Evolutionary conservation across 2,113 vertebrate species (phyloP), one percentile per base, ranked within the genome.

Genomic region (Cyprichromis sp.): DNA sequence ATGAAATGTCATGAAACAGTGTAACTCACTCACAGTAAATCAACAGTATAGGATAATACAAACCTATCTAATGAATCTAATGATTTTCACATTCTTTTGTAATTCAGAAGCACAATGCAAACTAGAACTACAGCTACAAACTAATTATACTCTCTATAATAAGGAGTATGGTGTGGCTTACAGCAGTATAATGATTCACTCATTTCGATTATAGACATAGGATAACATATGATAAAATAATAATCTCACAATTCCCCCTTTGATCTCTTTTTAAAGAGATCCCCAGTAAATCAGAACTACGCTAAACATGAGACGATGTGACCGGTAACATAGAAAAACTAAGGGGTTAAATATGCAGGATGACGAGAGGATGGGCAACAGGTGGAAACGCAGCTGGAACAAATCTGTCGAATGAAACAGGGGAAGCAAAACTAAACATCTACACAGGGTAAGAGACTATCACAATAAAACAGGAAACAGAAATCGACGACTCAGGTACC

Each of bases 401-500:
- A 34, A 63, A 36, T 63, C 59, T 63, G 16, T 36, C 59, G 5
- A 36, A 63, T 63, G 3, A 63, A 63, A 36, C 17, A 34, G 59
- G 9, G 16, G 59, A 63, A 34, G 29, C 59, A 34, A 63, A 63
- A 63, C 59, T 63, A 63, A 63, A 63, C 16, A 34, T 63, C 9
- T 34, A 34, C 57, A 61, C 2, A 0, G 29, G 29, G 29, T 19
- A 2, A 34, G 59, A 63, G 4, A 63, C 29, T 63, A 63, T 63
- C 29, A 63, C 16, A 63, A 63, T 63, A 34, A 63, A 63, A 19
- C 59, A 61, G 59, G 59, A 61, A 1, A 61, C 16, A 61, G 29
- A 61, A 9, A 61, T 57, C 0, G 12, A 57, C 4, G 2, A 36
- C 31, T 19, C 31, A 0, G 59, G 1, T 63, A 63, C 31, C 17